Base-by-base conservation (phyloP, 2,888 invertebrate genomes). In the Lycia hirtaria region DNA sequence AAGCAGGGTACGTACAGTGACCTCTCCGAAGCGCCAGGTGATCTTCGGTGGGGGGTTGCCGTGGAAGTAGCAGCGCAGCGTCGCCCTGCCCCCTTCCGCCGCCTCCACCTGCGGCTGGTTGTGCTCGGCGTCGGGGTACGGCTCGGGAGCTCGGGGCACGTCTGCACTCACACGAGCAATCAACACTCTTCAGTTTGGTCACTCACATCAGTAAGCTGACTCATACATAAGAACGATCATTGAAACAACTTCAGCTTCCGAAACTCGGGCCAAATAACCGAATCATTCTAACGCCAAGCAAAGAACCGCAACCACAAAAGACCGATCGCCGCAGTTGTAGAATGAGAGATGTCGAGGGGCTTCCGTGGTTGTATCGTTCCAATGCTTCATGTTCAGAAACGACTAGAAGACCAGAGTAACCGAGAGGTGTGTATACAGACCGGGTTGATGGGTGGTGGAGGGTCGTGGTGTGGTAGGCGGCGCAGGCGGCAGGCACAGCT, bases 11-110 rank as follows among this genome's bases (percentile, higher is more conserved):
- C 90, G 83, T 86, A 97, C 97, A 83, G 94, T 87, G 66, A 95
- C 90, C 57, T 94, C 93, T 48, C 94, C 95, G 64, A 94, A 95
- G 12, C 93, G 94, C 97, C 97, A 98, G 0, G 94, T 93, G 67
- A 97, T 94, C 56, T 88, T 93, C 2, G 97, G 97, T 60, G 93
- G 93, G 3, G 97, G 97, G 83, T 94, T 94, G 58, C 97, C 96
- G 65, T 94, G 93, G 65, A 96, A 96, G 22, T 95, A 89, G 78
- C 98, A 98, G 49, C 93, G 93, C 64, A 97, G 87, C 4, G 94
- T 94, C 0, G 95, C 96, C 69, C 94, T 94, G 63, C 94, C 94
- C 40, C 97, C 97, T 80, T 96, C 95, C 19, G 94, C 89, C 0
- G 94, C 95, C 7, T 87, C 83, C 24, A 96, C 93, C 62, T 94